These are phyloP conservation scores for Glareola pratincola DNA, from an alignment of 2,113 vertebrate species.

Conservation along the genomic window DNA sequence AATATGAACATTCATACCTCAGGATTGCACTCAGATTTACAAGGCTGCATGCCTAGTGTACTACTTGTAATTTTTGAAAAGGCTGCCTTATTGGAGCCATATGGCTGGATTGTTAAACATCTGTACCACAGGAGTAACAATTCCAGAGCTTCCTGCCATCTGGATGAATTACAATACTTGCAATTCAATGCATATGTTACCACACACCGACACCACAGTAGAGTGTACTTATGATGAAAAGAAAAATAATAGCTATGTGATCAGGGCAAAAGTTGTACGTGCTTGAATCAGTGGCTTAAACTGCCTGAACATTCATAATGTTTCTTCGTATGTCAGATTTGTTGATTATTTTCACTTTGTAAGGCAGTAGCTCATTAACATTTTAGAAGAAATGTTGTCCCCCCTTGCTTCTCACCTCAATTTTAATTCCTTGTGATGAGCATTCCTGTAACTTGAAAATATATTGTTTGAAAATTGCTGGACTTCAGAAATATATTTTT, in stretches of 20 bases:
- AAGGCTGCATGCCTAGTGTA: not conserved
- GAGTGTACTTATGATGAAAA: not conserved
- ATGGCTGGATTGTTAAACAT: slow-evolving; percentile 72
- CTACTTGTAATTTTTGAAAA: slow-evolving; percentile 42
- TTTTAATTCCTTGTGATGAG: slow-evolving; percentile 17
- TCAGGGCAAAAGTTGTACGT: not conserved
- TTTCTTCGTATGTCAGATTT: not conserved
- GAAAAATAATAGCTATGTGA: not conserved
- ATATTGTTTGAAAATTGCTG: slow-evolving; percentile 37
- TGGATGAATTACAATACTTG: slow-evolving; percentile 61
- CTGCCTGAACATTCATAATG: slow-evolving; percentile 9
- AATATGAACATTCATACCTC: not conserved
- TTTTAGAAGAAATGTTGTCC: slow-evolving; percentile 7
- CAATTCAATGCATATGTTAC: not conserved
- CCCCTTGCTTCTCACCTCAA: not conserved
- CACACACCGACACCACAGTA: not conserved
- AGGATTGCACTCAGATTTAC: not conserved
- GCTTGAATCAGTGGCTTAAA: not conserved
- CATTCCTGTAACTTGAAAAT: slow-evolving; percentile 27
- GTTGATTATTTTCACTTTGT: not conserved
- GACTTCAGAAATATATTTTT: slow-evolving; percentile 37
- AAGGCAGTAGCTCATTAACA: not conserved
- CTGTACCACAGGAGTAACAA: slow-evolving; percentile 65
- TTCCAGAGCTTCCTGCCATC: slow-evolving; percentile 67
- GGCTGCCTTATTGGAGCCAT: slow-evolving; percentile 56